Base-by-base conservation (phyloP, 2,888 invertebrate species). In the Bhutanitis thaidina region DNA sequence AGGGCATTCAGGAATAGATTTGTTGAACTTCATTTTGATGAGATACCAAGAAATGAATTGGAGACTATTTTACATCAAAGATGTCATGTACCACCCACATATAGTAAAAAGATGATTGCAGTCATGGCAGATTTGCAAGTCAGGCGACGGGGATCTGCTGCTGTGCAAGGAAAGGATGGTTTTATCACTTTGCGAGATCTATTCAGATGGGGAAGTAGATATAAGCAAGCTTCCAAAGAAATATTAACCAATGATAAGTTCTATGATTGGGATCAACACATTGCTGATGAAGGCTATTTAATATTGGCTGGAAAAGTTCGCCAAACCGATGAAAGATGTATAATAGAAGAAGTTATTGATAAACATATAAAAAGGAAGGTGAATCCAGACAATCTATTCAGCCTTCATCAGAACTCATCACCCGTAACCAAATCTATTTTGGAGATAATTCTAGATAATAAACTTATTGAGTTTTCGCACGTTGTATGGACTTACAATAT, bases 1-100 rank as follows among this genome's bases (percentile, higher is more conserved):
- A 91, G 99, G 59, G 99, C 99, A 0, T 99, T 99, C 70, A 93
- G 98, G 65, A 99, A 99, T 77, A 92, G 99, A 60, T 99, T 99
- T 77, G 96, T 99, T 7, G 98, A 99, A 77, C 86, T 99, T 3
- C 98, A 99, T 78, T 99, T 99, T 75, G 95, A 96, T 67, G 97
- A 98, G 74, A 97, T 99, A 69, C 99, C 99, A 0, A 90, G 94
- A 10, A 76, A 81, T 0, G 99, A 99, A 73, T 80, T 99, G 52
- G 95, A 96, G 78, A 92, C 90, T 0, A 99, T 99, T 74, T 89
- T 99, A 39, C 95, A 98, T 62, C 91, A 95, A 74, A 91, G 97
- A 56, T 98, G 98, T 76, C 91, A 93, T 30, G 93, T 99, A 69
- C 96, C 99, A 0, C 90, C 92, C 3, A 94, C 96, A 0, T 97